phyloP scores from a whole-genome alignment of 2,113 vertebrate genomes.

The Cynocephalus volans region DNA sequence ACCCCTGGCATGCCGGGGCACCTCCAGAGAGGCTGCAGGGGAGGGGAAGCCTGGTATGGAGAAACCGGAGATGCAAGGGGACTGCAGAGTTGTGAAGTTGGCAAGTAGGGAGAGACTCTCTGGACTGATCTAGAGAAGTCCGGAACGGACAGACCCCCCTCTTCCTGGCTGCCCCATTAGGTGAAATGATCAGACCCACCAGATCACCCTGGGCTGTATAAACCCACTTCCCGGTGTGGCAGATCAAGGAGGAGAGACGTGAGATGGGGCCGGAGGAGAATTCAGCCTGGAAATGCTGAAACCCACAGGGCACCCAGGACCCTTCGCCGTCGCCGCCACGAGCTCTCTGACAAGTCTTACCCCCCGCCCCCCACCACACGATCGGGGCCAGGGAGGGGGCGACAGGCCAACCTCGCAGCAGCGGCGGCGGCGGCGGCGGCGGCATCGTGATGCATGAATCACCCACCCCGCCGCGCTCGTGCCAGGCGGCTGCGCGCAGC shows the following conservation, averaged over 20 bases:
- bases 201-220: neutral
- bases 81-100: neutral
- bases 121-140: neutral
- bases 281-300: neutral
- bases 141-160: neutral
- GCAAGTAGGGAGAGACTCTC: neutral
- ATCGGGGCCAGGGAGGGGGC: constrained; percentile 63
- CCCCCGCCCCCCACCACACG: constrained; percentile 11
- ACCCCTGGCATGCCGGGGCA: neutral
- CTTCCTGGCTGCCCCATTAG: fast-evolving
- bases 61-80: neutral
- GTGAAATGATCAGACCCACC: neutral
- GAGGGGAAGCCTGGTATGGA: neutral
- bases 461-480: constrained; percentile 58
- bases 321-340: neutral
- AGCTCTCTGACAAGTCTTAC: neutral
- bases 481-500: neutral
- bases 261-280: neutral
- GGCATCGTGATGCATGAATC: constrained; percentile 82
- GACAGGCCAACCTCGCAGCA: constrained; percentile 64
- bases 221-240: neutral
- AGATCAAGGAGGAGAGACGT: neutral
- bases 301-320: neutral
- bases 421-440: neutral
- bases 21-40: neutral